A percentile compares a stretch with the other conserved stretches of the same genome.
These are phyloP conservation scores for Caenorhabditis angaria DNA, from an alignment of 2,888 invertebrate genomes.

Conservation along the genomic window DNA sequence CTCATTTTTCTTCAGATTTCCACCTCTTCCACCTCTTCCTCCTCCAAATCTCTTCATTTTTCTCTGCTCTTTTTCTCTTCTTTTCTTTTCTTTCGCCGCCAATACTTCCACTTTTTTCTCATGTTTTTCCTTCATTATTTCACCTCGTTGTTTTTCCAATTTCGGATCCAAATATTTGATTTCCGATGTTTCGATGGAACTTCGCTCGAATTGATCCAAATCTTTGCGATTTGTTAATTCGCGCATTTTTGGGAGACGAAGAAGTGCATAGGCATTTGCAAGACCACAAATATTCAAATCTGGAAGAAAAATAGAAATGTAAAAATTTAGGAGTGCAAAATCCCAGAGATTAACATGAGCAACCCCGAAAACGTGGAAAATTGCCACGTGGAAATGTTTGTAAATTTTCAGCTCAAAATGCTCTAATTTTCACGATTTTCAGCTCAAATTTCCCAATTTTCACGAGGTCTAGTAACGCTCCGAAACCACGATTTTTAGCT, in stretches of 20 bases:
- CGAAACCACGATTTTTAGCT: too few relatives aligned
- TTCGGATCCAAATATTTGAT: conserved; percentile 56
- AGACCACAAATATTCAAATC: conserved; percentile 77
- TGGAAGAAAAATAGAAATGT: too few relatives aligned
- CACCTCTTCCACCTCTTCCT: conserved; percentile 25
- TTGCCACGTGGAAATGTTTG: too few relatives aligned
- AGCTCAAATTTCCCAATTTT: too few relatives aligned
- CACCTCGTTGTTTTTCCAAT: conserved; percentile 43
- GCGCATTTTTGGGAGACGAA: conserved; percentile 93
- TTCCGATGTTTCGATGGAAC: conserved; percentile 63
- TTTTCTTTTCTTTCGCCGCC: conserved; percentile 48
- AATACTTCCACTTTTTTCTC: conserved; percentile 51
- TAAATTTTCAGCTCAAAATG: too few relatives aligned
- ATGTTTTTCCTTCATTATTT: conserved; percentile 51
- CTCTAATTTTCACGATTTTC: too few relatives aligned
- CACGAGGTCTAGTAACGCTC: too few relatives aligned
- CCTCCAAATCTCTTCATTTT: conserved; percentile 35
- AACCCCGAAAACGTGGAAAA: too few relatives aligned
- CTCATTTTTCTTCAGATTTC: conserved; percentile 31
- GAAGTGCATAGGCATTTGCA: conserved; percentile 87
- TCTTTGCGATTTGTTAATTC: conserved; percentile 77
- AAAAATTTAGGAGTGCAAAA: too few relatives aligned
- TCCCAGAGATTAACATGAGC: too few relatives aligned
- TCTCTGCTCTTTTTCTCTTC: conserved; percentile 41
- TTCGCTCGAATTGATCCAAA: conserved; percentile 58